These are phyloP conservation scores for Corythoichthys haematopterus DNA, from an alignment of 2,113 vertebrate genomes.

Conservation along the genomic window DNA sequence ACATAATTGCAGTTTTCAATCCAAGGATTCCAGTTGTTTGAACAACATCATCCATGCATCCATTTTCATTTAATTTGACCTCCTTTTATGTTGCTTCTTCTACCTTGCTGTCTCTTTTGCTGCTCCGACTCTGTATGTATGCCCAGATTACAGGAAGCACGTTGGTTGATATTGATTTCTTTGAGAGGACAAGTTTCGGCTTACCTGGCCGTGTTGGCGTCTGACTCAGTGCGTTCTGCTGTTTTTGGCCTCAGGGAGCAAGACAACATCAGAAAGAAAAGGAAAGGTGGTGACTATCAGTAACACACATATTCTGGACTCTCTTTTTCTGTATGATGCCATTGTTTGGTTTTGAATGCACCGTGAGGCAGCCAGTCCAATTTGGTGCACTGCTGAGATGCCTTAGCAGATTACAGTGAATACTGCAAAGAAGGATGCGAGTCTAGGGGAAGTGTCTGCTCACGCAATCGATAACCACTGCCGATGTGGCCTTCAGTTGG, in stretches of 20 bases:
- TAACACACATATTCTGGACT: constrained; percentile 6
- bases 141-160: constrained; percentile 43
- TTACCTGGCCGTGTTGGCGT: constrained; percentile 55
- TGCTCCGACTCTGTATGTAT: constrained; percentile 21
- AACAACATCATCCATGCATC: background rate
- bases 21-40: background rate
- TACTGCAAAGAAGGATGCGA: constrained; percentile 34
- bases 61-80: background rate
- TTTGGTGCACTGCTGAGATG: constrained; percentile 41
- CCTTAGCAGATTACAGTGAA: constrained; percentile 44
- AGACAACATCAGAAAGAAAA: constrained; percentile 11
- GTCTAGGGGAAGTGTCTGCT: constrained; percentile 25
- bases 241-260: constrained; percentile 7
- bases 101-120: background rate
- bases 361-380: constrained; percentile 16
- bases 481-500: constrained; percentile 49
- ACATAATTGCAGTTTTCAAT: background rate
- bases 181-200: constrained; percentile 58
- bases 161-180: constrained; percentile 63
- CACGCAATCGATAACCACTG: constrained; percentile 36
- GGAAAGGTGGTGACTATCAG: background rate
- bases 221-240: constrained; percentile 33
- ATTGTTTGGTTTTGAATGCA: constrained; percentile 29
- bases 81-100: background rate
- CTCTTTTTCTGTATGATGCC: background rate